Base-by-base conservation (phyloP, 2,888 invertebrate genomes). In the Dioctria rufipes region DNA sequence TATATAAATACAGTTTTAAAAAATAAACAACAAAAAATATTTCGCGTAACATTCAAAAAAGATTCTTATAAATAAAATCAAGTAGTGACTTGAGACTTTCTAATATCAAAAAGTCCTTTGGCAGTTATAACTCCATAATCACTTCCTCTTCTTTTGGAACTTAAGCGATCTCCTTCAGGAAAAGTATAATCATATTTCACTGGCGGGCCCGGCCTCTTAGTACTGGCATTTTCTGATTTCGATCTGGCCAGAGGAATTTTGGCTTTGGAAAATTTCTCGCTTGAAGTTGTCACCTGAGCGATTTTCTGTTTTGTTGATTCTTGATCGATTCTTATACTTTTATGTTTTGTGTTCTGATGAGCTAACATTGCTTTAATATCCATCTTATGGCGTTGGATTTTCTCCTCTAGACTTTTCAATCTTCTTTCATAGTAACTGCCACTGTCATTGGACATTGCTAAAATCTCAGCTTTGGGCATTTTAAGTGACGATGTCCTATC, bases 381-480 rank as follows among this genome's bases (percentile, higher is more conserved):
- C 69, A 83, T 84, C 81, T 86, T 86, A 80, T 86, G 86, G 69
- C 85, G 84, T 81, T 85, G 85, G 71, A 87, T 86, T 84, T 86
- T 85, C 25, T 86, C 85, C 81, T 87, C 86, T 25, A 87, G 63
- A 79, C 84, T 84, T 78, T 83, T 84, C 13, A 87, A 67, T 51
- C 86, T 84, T 78, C 85, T 85, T 66, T 86, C 86, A 63, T 86
- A 86, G 78, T 86, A 86, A 77, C 84, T 80, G 9, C 84, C 82
- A 51, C 84, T 84, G 37, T 83, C 82, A 60, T 80, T 79, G 3
- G 69, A 25, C 51, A 69, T 51, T 8, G 66, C 25, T 63, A 79
- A 25, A 3, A 43, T 25, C 13, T 79, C 66, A 3, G 77, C 49
- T 39, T 63, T 77, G 2, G 77, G 13, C 46, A 63, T 61, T 63